phyloP scores from a whole-genome alignment of 2,797 vertebrate species.

The Typhlichthys eigenmanni region DNA sequence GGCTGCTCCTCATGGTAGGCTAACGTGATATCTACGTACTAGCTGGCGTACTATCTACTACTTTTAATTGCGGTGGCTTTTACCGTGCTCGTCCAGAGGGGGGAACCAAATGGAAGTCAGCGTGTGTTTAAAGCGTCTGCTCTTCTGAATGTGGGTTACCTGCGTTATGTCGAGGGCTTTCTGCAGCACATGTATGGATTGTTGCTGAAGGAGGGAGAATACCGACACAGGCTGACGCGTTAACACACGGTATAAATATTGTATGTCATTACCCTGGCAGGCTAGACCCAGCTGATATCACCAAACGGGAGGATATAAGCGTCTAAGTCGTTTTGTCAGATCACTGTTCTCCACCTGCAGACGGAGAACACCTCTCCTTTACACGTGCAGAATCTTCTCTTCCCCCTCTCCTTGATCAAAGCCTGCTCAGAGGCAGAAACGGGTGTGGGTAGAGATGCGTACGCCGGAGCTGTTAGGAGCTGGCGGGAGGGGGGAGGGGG shows the following conservation, averaged over 20 bases:
- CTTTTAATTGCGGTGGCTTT: background rate
- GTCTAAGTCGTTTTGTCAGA: slow-evolving; percentile 9
- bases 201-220: background rate
- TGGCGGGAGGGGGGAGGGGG: slow-evolving; percentile 41
- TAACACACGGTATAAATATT: too few species aligned
- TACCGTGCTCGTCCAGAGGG: background rate
- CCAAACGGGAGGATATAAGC: slow-evolving; percentile 8
- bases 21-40: too few species aligned
- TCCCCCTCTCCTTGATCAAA: slow-evolving; percentile 1
- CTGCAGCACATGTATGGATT: background rate
- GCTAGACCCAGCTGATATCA: background rate
- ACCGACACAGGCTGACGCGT: background rate
- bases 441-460: slow-evolving; percentile 30
- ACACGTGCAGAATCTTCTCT: slow-evolving; percentile 18
- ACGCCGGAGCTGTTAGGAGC: slow-evolving; percentile 52
- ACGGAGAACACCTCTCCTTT: background rate
- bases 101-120: background rate
- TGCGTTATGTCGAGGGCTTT: slow-evolving; percentile 2
- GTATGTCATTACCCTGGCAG: too few species aligned
- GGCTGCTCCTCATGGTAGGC: slow-evolving; percentile 76
- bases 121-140: slow-evolving; percentile 8
- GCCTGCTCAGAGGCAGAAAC: slow-evolving; percentile 29
- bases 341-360: slow-evolving; percentile 18
- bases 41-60: too few species aligned
- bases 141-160: slow-evolving; percentile 1